Percentiles rank a stretch among this genome's conserved stretches.
These are phyloP conservation scores for Anoplopoma fimbria DNA, from an alignment of 2,113 vertebrate species.

Conservation along the genomic window DNA sequence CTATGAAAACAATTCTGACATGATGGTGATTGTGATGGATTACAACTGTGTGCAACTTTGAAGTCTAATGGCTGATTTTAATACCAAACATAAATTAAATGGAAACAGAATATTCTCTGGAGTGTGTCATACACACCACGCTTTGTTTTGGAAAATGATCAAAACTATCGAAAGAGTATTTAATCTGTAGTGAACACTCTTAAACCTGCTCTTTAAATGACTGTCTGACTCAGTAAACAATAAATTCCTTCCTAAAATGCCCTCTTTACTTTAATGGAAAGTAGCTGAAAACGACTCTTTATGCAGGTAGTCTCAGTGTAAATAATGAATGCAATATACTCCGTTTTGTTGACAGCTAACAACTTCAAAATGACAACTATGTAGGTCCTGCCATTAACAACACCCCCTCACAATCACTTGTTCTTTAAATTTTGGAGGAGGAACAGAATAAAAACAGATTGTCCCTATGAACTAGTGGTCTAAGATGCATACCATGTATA, in stretches of 20 bases:
- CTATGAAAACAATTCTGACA: not conserved
- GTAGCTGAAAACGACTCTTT: conserved; percentile 12
- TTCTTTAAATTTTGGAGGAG: not conserved
- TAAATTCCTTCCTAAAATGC: not conserved
- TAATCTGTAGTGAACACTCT: not conserved
- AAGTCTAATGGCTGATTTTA: not conserved
- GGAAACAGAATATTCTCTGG: not conserved
- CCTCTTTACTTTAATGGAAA: not conserved
- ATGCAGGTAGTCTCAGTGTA: not conserved
- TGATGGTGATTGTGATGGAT: not conserved
- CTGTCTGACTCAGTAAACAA: not conserved
- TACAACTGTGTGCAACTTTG: not conserved
- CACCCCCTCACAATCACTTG: not conserved
- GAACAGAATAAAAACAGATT: too few relatives aligned
- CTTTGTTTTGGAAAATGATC: not conserved
- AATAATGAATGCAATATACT: not conserved
- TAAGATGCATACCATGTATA: not conserved
- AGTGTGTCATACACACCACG: not conserved
- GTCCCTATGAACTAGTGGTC: too few relatives aligned
- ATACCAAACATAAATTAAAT: not conserved
- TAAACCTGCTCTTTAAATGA: not conserved
- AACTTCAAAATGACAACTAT: not conserved
- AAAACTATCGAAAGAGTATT: not conserved
- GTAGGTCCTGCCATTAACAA: not conserved
- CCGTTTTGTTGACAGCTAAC: not conserved